Evolutionary conservation across 2,113 vertebrate species (phyloP), one percentile per base, ranked within the genome.

Genomic region (Kryptolebias marmoratus): DNA sequence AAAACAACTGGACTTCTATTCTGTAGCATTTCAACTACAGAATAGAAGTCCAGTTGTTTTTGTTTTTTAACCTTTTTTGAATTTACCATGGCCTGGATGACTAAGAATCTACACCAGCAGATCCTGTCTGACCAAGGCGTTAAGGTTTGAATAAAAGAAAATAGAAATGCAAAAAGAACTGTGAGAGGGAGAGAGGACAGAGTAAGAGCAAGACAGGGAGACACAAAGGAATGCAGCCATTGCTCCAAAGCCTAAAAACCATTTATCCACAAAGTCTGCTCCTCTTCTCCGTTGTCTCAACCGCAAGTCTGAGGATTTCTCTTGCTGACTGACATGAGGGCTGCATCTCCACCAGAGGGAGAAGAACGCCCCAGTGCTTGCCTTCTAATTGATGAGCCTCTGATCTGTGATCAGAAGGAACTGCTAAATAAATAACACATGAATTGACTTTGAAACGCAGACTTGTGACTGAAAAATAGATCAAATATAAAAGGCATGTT

Each of bases 231-330:
- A 90, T 91, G 90, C 71, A 77, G 78, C 69, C 45, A 52, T 61
- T 32, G 75, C 81, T 90, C 89, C 85, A 22, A 90, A 87, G 73
- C 71, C 82, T 66, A 45, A 86, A 81, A 64, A 30, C 81, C 55
- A 67, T 79, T 79, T 65, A 82, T 83, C 48, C 11, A 79, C 82
- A 80, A 88, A 87, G 81, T 90, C 87, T 89, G 80, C 88, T 84
- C 62, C 68, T 80, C 81, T 80, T 75, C 79, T 81, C 78, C 70
- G 69, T 80, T 6, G 70, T 88, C 81, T 86, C 53, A 50, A 88
- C 87, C 86, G 50, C 83, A 87, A 77, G 73, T 76, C 74, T 0
- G 59, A 86, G 77, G 75, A 87, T 86, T 88, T 65, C 75, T 88
- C 82, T 61, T 63, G 81, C 77, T 75, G 74, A 73, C 76, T 73